Conservation (phyloP, 2,113 vertebrate species). For the Tretioscincus oriximinensis region DNA sequence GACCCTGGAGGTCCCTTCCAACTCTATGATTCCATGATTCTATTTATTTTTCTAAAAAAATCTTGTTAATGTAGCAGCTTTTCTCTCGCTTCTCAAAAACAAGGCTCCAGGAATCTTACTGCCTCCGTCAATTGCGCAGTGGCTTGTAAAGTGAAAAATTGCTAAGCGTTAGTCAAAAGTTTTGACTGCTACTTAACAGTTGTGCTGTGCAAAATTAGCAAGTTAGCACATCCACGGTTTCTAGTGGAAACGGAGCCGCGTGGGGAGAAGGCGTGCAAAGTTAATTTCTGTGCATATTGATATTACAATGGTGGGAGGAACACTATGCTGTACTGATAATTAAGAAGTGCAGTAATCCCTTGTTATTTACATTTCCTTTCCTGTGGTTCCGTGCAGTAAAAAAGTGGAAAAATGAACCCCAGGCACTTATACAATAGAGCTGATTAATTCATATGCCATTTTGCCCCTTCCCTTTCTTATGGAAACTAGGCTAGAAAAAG, state of each 20-base stretch:
- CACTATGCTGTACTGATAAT: neutral
- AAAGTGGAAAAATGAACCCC: no score
- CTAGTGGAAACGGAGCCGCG: neutral
- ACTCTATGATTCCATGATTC: no score
- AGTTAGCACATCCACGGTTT: neutral
- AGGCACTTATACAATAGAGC: no score
- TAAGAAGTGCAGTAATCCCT: neutral
- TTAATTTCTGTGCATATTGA: neutral
- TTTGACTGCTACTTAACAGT: neutral
- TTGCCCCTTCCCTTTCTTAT: no score
- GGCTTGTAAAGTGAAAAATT: neutral
- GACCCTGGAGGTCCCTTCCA: no score
- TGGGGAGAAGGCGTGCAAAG: no score
- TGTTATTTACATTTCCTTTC: no score
- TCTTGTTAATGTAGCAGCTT: neutral
- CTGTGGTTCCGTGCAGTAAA: no score
- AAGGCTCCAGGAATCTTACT: neutral
- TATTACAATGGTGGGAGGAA: neutral
- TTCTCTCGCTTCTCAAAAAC: neutral
- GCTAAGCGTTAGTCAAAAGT: neutral
- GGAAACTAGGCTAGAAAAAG: no score
- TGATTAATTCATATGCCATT: no score
- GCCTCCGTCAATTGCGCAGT: neutral
- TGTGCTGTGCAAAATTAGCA: neutral
- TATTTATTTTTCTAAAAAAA: neutral